Percentiles rank a stretch among this genome's conserved stretches.
Conservation (phyloP, 2,113 vertebrate genomes). For the Tautogolabrus adspersus region DNA sequence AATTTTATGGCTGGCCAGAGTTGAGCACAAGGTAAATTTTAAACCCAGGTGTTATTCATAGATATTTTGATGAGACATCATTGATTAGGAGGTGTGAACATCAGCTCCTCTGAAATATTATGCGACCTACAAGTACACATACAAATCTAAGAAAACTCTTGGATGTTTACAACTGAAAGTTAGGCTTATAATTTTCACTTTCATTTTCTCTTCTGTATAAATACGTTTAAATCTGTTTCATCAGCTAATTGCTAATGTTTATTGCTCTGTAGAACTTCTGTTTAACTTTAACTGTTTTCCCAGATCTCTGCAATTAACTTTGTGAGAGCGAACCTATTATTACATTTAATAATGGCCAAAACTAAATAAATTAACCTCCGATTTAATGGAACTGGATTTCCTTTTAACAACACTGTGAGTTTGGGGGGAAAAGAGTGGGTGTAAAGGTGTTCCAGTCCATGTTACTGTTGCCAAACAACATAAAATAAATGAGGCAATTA, state of each 20-base stretch:
- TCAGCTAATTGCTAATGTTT: neutral
- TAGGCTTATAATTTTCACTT: neutral
- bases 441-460: constrained; percentile 50
- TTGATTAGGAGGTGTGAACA: too few species aligned
- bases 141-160: neutral
- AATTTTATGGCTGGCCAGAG: too few species aligned
- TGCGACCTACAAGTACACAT: too few species aligned
- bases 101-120: too few species aligned
- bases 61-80: too few species aligned
- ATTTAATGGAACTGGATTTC: constrained; percentile 24
- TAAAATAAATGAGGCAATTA: constrained; percentile 77
- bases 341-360: neutral
- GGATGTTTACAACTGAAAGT: neutral
- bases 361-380: neutral
- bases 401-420: constrained; percentile 54
- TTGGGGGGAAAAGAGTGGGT: constrained; percentile 9
- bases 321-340: neutral
- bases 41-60: too few species aligned
- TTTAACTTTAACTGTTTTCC: constrained; percentile 15
- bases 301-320: constrained; percentile 6
- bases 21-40: too few species aligned
- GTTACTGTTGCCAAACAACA: constrained; percentile 68
- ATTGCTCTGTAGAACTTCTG: neutral
- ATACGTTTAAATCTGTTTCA: neutral
- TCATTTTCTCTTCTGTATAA: constrained; percentile 1